Percentiles rank a stretch among this genome's conserved stretches.
Conservation (phyloP, 2,113 vertebrate genomes). For the Campylomormyrus numenius region DNA sequence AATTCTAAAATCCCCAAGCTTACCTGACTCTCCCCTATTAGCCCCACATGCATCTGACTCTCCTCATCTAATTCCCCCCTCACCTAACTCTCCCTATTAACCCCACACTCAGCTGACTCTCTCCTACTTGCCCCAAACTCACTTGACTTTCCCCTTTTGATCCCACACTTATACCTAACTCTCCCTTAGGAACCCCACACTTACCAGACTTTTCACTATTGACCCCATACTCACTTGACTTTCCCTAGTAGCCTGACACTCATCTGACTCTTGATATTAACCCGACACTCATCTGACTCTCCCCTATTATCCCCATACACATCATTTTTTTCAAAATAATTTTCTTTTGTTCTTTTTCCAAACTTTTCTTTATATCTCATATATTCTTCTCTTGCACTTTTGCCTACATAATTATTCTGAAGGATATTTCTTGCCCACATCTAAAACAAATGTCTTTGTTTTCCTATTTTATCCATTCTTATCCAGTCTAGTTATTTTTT, state of each 20-base stretch:
- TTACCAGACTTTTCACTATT: not conserved
- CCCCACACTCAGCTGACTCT: not conserved
- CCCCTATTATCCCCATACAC: not conserved
- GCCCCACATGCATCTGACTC: not conserved
- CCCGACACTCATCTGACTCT: not conserved
- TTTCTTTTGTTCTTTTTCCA: not conserved
- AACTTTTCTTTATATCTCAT: not conserved
- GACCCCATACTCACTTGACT: not conserved
- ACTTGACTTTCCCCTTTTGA: not conserved
- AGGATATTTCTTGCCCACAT: not conserved
- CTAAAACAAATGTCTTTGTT: constrained; percentile 1
- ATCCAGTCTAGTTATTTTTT: constrained; percentile 5
- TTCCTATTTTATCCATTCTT: not conserved
- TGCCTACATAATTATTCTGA: constrained; percentile 2
- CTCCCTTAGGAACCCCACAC: not conserved
- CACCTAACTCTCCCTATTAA: not conserved
- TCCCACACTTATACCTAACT: not conserved
- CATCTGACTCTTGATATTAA: not conserved
- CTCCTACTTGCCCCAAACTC: not conserved
- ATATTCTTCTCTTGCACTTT: not conserved
- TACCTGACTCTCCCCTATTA: not conserved
- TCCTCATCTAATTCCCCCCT: not conserved
- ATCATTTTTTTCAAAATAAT: not conserved
- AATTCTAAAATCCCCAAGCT: not conserved
- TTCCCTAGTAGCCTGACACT: not conserved